These are phyloP conservation scores for Sapajus apella DNA, from an alignment of 2,113 vertebrate genomes.

Conservation along the genomic window DNA sequence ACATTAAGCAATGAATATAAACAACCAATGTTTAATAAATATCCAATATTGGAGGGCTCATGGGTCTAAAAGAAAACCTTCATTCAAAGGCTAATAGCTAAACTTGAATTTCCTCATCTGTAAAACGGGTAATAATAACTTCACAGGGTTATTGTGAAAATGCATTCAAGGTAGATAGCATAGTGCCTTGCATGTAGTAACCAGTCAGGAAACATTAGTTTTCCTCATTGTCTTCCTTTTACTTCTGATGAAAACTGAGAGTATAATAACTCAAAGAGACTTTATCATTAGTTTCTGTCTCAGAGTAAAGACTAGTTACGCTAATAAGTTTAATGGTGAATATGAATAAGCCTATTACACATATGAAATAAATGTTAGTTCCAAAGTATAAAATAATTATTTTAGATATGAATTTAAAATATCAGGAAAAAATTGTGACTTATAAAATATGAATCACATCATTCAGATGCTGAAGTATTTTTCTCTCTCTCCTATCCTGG, in stretches of 20 bases:
- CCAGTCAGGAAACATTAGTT: not conserved
- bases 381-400: not conserved
- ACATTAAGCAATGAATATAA: not conserved
- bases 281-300: not conserved
- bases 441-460: not conserved
- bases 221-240: not conserved
- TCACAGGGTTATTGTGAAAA: not conserved
- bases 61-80: not conserved
- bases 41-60: not conserved
- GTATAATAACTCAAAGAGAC: not conserved
- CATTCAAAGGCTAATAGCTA: not conserved
- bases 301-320: not conserved
- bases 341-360: not conserved
- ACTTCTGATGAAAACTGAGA: conserved; percentile 16
- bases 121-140: not conserved
- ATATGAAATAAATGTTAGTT: not conserved
- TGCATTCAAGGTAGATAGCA: not conserved
- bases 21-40: not conserved
- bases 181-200: not conserved
- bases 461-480: not conserved
- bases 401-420: conserved; percentile 2
- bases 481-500: not conserved
- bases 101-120: not conserved
- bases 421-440: not conserved
- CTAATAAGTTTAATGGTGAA: not conserved